Base-by-base conservation (phyloP, 2,797 vertebrate species). In the Cyclopterus lumpus region DNA sequence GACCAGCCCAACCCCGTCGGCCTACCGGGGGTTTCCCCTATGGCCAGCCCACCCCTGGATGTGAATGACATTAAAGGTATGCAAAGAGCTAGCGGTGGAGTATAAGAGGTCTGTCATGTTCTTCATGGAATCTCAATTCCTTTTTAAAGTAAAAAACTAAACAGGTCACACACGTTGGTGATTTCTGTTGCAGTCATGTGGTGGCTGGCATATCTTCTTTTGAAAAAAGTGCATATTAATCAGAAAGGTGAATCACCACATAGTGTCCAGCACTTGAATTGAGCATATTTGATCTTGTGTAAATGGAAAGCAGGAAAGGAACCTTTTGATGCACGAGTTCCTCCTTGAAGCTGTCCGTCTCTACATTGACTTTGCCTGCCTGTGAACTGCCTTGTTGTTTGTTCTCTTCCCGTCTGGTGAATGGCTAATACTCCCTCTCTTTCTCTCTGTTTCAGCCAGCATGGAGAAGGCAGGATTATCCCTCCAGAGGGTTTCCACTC, bases 401-500 rank as follows among this genome's bases (percentile, higher is more conserved):
- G 16, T 77, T 63, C 40, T 65, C 40, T 6, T 71, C 32, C 71
- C 59, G 65, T 65, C 61, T 65, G 53, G 30, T 61, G 22, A 20
- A 73, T 14, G 49, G 57, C 12, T 63, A 44, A 64, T 57, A 12
- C 55, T 44, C 42, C 59, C 14, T 32, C 59, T 71, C 66, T 58
- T 61, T 81, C 68, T 63, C 10, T 73, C 55, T 62, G 57, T 68
- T 80, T 83, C 73, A 74, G 77, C 26, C 58, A 6, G 66, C 40
- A 34, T 38, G 24, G 67, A 40, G 63, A 83, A 83, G 65, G 57
- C 38, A 44, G 75, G 76, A 88, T 86, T 75, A 87, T 72, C 81
- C 77, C 79, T 71, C 73, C 51, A 44, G 79, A 71, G 84, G 69
- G 86, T 86, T 88, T 85, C 71, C 86, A 85, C 83, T 88, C 73